Percentiles rank a stretch among this genome's conserved stretches.
Conservation (phyloP, 30 jellyfish, hydroid and myxozoan species). For the Pelagia noctiluca region DNA sequence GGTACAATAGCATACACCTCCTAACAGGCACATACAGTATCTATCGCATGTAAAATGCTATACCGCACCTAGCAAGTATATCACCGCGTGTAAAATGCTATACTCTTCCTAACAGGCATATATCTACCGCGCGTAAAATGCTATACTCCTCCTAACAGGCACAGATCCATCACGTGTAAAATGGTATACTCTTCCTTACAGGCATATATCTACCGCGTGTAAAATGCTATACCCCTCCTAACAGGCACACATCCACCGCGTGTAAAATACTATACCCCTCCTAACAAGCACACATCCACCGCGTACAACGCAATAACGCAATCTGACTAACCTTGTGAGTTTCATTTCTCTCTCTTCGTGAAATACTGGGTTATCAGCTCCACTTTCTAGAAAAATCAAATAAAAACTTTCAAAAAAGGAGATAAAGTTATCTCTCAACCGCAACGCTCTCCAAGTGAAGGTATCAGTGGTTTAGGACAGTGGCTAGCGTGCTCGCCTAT, state of each 20-base stretch:
- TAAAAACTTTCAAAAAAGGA: too few species aligned
- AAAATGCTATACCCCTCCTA: background rate
- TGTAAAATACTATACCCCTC: background rate
- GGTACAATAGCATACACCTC: too few species aligned
- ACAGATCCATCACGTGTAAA: too few species aligned
- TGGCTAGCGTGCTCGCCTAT: background rate
- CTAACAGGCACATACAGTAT: too few species aligned
- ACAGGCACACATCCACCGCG: background rate
- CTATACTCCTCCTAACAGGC: background rate
- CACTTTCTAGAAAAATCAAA: conserved; percentile 42
- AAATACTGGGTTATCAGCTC: conserved; percentile 65
- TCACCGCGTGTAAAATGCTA: too few species aligned
- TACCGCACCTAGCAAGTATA: too few species aligned
- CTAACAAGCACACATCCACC: background rate
- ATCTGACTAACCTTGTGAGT: conserved; percentile 31
- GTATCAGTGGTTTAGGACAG: background rate
- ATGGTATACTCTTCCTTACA: background rate
- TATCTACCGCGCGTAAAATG: too few species aligned
- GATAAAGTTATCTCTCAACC: background rate
- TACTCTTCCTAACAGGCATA: too few species aligned
- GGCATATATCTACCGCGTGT: too few species aligned
- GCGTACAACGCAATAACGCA: background rate
- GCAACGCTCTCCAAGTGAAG: background rate
- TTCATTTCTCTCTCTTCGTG: conserved; percentile 26
- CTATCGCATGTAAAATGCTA: too few species aligned